A percentile compares a stretch with the other conserved stretches of the same genome.
These are phyloP conservation scores for Canis aureus DNA, from an alignment of 2,113 vertebrate species.

Conservation along the genomic window DNA sequence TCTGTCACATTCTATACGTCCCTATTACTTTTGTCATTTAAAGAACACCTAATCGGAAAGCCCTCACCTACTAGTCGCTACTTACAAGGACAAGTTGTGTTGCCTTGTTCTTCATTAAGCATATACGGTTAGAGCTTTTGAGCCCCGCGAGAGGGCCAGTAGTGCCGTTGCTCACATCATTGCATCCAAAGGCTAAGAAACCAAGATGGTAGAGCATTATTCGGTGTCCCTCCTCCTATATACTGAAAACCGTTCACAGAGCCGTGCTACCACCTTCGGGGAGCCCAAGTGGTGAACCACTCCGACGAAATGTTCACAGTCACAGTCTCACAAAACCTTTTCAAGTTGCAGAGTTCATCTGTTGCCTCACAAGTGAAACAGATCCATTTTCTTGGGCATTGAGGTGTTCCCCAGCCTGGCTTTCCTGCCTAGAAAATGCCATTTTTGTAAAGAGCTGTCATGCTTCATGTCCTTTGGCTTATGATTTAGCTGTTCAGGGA, in stretches of 20 bases:
- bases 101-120: conserved; percentile 3
- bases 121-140: neutral
- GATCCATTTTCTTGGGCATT: conserved; percentile 52
- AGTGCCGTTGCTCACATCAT: neutral
- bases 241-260: neutral
- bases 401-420: conserved; percentile 73
- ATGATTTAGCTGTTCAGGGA: conserved; percentile 72
- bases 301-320: neutral
- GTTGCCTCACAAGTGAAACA: conserved; percentile 51
- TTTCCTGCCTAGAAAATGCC: conserved; percentile 73
- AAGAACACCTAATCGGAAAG: neutral
- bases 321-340: conserved; percentile 27
- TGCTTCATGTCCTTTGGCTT: conserved; percentile 60
- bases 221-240: neutral
- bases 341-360: conserved; percentile 40
- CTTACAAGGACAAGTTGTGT: neutral
- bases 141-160: neutral
- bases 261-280: neutral
- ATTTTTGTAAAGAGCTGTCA: conserved; percentile 49
- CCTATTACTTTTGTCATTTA: neutral
- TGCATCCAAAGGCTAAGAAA: neutral
- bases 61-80: neutral
- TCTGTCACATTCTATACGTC: neutral
- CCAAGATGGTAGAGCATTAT: neutral
- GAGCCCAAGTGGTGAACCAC: neutral